phyloP scores from a whole-genome alignment of 2,797 vertebrate genomes.

The Hafferia zeledoni region DNA sequence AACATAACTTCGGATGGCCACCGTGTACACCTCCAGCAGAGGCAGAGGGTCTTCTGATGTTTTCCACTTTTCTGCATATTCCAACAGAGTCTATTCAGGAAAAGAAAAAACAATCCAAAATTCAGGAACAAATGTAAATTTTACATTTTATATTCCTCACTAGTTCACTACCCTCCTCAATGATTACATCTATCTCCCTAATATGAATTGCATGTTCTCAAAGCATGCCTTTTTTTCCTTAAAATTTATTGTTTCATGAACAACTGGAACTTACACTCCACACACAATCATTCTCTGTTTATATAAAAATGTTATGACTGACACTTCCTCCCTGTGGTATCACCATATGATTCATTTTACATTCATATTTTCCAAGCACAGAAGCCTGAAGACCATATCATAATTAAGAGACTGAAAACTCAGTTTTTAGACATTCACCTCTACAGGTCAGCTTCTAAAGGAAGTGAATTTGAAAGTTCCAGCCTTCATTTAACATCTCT shows the following conservation, averaged over 20 bases:
- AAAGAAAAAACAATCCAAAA: constrained; percentile 1
- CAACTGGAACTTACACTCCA: neutral
- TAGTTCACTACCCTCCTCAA: neutral
- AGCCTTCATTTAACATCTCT: neutral
- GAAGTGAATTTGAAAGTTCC: neutral
- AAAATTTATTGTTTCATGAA: neutral
- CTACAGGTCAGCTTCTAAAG: neutral
- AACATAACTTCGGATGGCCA: constrained; percentile 89
- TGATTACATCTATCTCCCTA: neutral
- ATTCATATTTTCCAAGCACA: neutral
- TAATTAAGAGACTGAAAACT: neutral
- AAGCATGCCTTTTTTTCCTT: neutral
- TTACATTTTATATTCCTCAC: neutral
- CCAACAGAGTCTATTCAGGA: constrained; percentile 85
- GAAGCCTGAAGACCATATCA: neutral
- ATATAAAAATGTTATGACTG: neutral
- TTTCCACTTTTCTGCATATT: constrained; percentile 91
- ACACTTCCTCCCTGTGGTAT: neutral
- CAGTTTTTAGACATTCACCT: neutral
- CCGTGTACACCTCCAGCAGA: constrained; percentile 89
- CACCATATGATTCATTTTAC: neutral
- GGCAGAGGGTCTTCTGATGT: constrained; percentile 89
- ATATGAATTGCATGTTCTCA: neutral
- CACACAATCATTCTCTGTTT: neutral
- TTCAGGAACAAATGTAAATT: neutral